These are phyloP conservation scores for Peromyscus aztecus DNA, from an alignment of 2,797 vertebrate species.

Conservation along the genomic window DNA sequence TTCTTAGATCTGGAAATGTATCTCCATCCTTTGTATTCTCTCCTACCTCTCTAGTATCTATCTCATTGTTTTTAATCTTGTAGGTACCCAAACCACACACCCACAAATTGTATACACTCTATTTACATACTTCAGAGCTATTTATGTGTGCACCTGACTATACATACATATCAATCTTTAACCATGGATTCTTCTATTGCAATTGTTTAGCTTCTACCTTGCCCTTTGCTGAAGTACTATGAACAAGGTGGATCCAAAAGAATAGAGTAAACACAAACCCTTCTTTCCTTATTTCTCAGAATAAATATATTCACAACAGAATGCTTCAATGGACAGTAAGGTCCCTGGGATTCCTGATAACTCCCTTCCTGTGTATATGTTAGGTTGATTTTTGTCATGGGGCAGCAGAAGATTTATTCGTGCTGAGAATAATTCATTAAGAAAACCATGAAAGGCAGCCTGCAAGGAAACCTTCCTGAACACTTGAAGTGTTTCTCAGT, in stretches of 20 bases:
- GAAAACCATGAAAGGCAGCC: constrained; percentile 46
- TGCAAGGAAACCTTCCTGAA: neutral
- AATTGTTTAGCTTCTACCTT: constrained; percentile 40
- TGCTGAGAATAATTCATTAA: constrained; percentile 49
- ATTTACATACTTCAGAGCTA: constrained; percentile 57
- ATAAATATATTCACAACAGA: constrained; percentile 50
- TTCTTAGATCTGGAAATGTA: constrained; percentile 37
- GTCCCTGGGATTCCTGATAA: neutral
- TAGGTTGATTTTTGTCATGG: constrained; percentile 61
- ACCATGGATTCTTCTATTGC: constrained; percentile 16
- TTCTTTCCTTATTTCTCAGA: neutral
- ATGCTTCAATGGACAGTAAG: constrained; percentile 39
- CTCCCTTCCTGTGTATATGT: neutral
- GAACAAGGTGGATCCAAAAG: constrained; percentile 19
- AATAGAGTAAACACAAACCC: constrained; percentile 53
- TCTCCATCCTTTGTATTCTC: neutral
- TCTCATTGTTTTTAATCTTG: constrained; percentile 23
- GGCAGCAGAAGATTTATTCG: neutral
- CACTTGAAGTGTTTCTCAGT: constrained; percentile 20
- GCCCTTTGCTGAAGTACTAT: constrained; percentile 26
- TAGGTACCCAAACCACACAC: neutral
- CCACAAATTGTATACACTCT: constrained; percentile 33
- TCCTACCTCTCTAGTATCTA: neutral
- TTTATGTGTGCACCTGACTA: neutral
- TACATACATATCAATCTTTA: neutral